Base-by-base conservation (phyloP, 2,888 invertebrate genomes). In the Xanthostigma xanthostigma region DNA sequence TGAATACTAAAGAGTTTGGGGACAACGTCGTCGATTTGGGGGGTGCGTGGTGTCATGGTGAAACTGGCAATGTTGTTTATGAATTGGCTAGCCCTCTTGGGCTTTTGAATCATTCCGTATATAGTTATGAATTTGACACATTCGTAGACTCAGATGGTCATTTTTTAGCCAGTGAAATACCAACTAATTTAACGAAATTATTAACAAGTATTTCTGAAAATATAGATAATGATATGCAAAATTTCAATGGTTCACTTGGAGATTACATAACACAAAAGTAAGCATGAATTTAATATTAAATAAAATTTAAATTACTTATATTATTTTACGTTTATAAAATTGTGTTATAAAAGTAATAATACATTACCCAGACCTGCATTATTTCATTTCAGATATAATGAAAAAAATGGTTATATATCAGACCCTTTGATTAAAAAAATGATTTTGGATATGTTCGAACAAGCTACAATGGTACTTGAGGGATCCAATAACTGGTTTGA, bases 401-500 rank as follows among this genome's bases (percentile, higher is more conserved):
- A 49, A 45, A 49, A 41, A 14, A 45, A 34, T 9, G 45, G 45
- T n/a, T 12, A 12, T 42, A 8, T 27, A 55, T 38, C 46, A 14
- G 46, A 51, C 39, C 36, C 41, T 35, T 33, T 33, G 45, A 46
- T 61, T 37, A 58, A 62, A 11, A 54, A 54, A 33, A 48, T 57
- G 40, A 52, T 65, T 42, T 45, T 60, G 35, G 59, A 64, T 45
- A 66, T 63, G 63, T 60, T 58, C 50, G 58, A 63, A 45, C 64
- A 64, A 52, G 57, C 64, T 13, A 54, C 54, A 14, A 54, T 61
- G 35, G 64, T 63, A 47, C 55, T 62, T 42, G 73, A 84, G 65
- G 75, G 81, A 46, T 68, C 82, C 54, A 73, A 75, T 68, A 62
- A 75, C 62, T 68, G 87, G 77, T 68, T 74, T 67, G 71, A 80